These are phyloP conservation scores for Lophochroa leadbeateri DNA, from an alignment of 2,113 vertebrate species.

Conservation along the genomic window DNA sequence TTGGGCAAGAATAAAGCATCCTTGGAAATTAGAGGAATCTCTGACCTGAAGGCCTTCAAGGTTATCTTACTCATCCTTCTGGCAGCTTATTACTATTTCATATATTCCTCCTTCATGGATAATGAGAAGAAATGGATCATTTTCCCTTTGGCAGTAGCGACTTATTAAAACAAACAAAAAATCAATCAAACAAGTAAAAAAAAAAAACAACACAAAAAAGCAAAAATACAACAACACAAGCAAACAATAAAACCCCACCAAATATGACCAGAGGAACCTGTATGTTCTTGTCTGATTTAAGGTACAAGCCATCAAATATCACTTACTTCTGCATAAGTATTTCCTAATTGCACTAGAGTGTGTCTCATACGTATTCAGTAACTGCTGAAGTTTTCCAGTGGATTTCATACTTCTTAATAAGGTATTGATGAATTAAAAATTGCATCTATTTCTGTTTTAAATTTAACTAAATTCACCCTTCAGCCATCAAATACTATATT, in stretches of 20 bases:
- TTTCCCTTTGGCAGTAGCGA: neutral
- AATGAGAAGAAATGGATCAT: neutral
- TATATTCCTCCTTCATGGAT: neutral
- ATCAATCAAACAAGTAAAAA: neutral
- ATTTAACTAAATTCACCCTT: neutral
- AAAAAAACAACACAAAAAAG: neutral
- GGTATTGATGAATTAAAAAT: neutral
- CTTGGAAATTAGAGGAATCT: neutral
- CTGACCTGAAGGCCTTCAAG: neutral
- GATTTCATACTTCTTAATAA: neutral
- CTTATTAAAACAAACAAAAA: neutral
- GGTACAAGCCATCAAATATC: neutral
- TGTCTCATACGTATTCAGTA: neutral
- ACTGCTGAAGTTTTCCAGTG: neutral
- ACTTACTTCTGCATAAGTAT: neutral
- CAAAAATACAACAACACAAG: neutral
- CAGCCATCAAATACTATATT: neutral
- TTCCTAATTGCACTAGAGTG: neutral
- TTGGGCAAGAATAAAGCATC: neutral
- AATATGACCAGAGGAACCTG: neutral
- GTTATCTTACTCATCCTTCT: slow-evolving; percentile 10
- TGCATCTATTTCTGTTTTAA: neutral
- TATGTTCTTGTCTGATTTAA: neutral
- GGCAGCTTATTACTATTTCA: neutral
- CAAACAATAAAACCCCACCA: neutral